Conservation (phyloP, 37 sponge, comb jelly and placozoan species). For the Tethya wilhelma region DNA sequence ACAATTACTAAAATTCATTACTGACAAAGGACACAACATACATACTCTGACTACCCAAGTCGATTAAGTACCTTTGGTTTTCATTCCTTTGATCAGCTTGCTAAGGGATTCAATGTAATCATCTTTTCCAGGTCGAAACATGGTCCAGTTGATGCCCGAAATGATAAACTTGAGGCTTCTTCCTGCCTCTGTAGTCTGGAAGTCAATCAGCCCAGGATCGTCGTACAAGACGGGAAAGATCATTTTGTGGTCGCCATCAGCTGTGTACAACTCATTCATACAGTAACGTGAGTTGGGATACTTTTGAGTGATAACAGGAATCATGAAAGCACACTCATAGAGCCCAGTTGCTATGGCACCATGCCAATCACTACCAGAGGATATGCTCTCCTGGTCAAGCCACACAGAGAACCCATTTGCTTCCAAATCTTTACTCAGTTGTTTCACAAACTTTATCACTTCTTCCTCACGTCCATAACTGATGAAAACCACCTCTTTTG, state of each 20-base stretch:
- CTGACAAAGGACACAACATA: neutral
- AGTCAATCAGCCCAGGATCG: slow-evolving; percentile 58
- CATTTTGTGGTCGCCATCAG: slow-evolving; percentile 63
- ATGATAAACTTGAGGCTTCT: slow-evolving; percentile 76
- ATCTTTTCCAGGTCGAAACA: slow-evolving; percentile 66
- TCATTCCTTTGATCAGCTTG: slow-evolving; percentile 53
- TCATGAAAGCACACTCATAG: slow-evolving; percentile 53
- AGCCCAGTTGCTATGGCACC: slow-evolving; percentile 76
- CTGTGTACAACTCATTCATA: slow-evolving; percentile 74
- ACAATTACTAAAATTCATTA: no score
- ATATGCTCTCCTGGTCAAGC: slow-evolving; percentile 74
- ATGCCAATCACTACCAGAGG: slow-evolving; percentile 76
- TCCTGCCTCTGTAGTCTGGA: slow-evolving; percentile 29
- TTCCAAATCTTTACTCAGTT: slow-evolving; percentile 62
- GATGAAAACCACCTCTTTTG: slow-evolving; percentile 63
- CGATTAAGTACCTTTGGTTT: slow-evolving; percentile 44
- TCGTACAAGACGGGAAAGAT: slow-evolving; percentile 81
- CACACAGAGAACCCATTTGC: slow-evolving; percentile 61
- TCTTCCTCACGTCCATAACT: slow-evolving; percentile 73
- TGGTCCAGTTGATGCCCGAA: slow-evolving; percentile 79
- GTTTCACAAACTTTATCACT: slow-evolving; percentile 34
- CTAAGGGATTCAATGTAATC: slow-evolving; percentile 47
- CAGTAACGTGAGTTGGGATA: slow-evolving; percentile 73
- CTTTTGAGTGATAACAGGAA: slow-evolving; percentile 69
- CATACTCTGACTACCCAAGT: neutral